Base-by-base conservation (phyloP, 2,113 vertebrate genomes). In the Oenanthe oenanthe region DNA sequence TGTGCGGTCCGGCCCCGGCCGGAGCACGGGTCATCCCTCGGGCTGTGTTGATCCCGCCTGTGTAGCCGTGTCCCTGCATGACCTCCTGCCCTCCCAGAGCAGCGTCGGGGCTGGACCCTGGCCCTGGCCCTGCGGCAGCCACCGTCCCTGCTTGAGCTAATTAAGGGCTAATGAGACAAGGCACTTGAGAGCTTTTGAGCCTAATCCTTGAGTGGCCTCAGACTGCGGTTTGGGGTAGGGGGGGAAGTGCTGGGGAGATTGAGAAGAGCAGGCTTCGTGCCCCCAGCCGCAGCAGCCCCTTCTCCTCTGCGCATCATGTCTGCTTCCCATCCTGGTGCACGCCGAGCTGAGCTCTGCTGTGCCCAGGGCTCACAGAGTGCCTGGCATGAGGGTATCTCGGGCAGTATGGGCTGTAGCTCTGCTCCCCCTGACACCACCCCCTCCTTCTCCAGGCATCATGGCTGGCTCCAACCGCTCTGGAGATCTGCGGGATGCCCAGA, bases 401-500 rank as follows among this genome's bases (percentile, higher is more conserved):
- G 28, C 0, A 0, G 17, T 3, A 2, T 31, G 19, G 47, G n/a
- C 22, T 36, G 36, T 1, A 18, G 36, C 10, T 81, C 65, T 68
- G 85, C 58, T 71, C 2, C 1, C 42, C 1, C 0, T 51, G 45
- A 58, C 75, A n/a, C 24, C 1, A 2, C 20, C 40, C 53, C 6
- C 36, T 63, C 56, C 76, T n/a, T 71, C 11, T 45, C 7, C 96
- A 99, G 99, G 99, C 40, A 99, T 99, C 97, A 99, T 99, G 99
- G 99, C 99, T 24, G 99, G 99, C 51, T 99, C 99, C 45, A 99
- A 99, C 97, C 98, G 99, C 81, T 99, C 99, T 0, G 99, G 99
- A 89, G 99, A 99, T 92, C 98, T 99, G 87, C 98, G 99, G n/a
- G 99, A 99, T 22, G 99, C 99, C 26, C 99, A 99, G 98, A 99